phyloP scores from a whole-genome alignment of 2,113 vertebrate species.

The Chloropsis cyanopogon region DNA sequence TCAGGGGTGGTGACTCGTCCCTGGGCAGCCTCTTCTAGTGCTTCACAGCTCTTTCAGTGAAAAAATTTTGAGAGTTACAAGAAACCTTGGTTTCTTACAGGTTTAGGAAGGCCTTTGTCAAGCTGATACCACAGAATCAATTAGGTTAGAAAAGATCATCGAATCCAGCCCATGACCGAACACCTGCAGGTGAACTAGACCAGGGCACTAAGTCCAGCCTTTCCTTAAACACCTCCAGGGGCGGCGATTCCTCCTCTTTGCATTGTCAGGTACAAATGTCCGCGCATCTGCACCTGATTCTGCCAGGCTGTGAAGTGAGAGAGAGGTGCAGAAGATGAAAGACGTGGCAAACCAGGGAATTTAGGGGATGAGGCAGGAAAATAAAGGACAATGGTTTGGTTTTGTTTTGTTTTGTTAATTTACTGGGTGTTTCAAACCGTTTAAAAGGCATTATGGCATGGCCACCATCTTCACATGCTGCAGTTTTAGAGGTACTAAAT shows the following conservation, averaged over 20 bases:
- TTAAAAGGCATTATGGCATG: neutral
- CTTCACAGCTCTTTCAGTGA: neutral
- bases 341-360: neutral
- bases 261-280: neutral
- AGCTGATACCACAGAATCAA: neutral
- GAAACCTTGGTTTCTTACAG: neutral
- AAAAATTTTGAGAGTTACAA: accelerated
- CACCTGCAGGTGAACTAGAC: neutral
- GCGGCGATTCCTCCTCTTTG: neutral
- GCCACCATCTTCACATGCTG: neutral
- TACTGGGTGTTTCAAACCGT: neutral
- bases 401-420: neutral
- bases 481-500: neutral
- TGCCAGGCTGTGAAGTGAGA: neutral
- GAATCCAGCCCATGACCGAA: neutral
- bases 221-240: neutral
- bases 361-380: neutral
- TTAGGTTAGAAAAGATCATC: neutral
- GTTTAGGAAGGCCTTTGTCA: neutral
- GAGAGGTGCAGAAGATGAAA: neutral
- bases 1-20: too few relatives aligned
- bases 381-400: accelerated
- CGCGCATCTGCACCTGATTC: neutral
- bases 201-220: neutral
- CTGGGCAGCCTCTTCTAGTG: neutral